Conservation (phyloP, 2,113 vertebrate species). For the Ahaetulla prasina region DNA sequence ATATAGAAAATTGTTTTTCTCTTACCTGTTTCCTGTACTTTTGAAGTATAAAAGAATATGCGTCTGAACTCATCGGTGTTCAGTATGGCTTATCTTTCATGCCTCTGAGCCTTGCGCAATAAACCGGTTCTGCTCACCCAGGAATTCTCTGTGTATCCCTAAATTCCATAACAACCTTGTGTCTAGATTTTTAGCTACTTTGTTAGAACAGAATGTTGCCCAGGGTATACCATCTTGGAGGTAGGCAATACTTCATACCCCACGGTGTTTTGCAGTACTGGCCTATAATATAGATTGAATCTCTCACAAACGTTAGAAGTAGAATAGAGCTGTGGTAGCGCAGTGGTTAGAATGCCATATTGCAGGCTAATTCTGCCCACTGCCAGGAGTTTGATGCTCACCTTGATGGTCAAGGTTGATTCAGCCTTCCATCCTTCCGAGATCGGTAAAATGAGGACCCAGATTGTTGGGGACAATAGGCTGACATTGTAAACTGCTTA, state of each 20-base stretch:
- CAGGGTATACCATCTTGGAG: background rate
- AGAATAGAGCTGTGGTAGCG: background rate
- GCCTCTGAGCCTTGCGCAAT: too few relatives aligned
- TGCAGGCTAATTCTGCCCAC: background rate
- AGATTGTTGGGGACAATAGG: background rate
- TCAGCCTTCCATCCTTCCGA: background rate
- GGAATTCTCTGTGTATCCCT: too few relatives aligned
- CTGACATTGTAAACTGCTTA: background rate
- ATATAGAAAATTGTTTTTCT: too few relatives aligned
- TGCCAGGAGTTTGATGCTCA: background rate
- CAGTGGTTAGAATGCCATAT: background rate
- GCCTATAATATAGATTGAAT: background rate
- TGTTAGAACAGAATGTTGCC: background rate
- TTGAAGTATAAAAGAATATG: too few relatives aligned
- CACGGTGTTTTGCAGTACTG: background rate
- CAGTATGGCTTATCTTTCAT: too few relatives aligned
- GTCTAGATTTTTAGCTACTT: background rate
- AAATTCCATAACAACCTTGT: too few relatives aligned
- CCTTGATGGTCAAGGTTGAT: background rate
- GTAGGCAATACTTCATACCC: background rate
- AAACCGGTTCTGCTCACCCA: too few relatives aligned
- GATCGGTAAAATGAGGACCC: background rate
- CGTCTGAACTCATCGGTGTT: too few relatives aligned
- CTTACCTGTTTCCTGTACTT: too few relatives aligned
- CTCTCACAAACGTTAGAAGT: background rate